A percentile compares a stretch with the other conserved stretches of the same genome.
phyloP scores from a whole-genome alignment of 2,113 vertebrate species.

The Opisthocomus hoazin region DNA sequence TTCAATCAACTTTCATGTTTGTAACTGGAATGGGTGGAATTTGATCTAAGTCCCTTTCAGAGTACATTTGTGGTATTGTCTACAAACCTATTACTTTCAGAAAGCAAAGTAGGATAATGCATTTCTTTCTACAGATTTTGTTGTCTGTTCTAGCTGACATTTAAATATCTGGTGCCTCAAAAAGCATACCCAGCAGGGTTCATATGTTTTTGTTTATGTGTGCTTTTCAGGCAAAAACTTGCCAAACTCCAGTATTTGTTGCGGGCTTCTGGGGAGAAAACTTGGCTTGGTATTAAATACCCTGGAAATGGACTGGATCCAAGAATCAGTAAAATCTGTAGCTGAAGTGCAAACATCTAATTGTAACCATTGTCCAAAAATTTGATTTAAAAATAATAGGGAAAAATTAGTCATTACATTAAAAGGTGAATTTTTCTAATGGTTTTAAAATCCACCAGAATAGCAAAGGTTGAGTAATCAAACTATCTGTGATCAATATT shows the following conservation, averaged over 20 bases:
- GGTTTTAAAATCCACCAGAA: background rate
- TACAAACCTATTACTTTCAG: background rate
- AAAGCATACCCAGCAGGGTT: background rate
- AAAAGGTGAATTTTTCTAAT: background rate
- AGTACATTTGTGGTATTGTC: background rate
- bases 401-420: background rate
- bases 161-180: background rate
- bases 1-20: slow-evolving; percentile 8
- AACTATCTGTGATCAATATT: background rate
- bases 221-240: background rate
- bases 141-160: background rate
- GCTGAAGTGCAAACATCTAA: background rate
- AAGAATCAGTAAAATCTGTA: background rate
- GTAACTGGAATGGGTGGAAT: background rate
- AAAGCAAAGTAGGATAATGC: background rate
- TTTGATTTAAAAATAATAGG: background rate
- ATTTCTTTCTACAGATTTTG: background rate
- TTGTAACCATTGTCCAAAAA: background rate
- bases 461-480: background rate
- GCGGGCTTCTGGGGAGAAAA: background rate
- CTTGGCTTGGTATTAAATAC: background rate
- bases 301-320: background rate
- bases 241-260: background rate
- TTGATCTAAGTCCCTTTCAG: background rate
- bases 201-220: background rate